Evolutionary conservation across 1,140 invertebrate species (phyloP).

Genomic region (Agrypnia vestita): DNA sequence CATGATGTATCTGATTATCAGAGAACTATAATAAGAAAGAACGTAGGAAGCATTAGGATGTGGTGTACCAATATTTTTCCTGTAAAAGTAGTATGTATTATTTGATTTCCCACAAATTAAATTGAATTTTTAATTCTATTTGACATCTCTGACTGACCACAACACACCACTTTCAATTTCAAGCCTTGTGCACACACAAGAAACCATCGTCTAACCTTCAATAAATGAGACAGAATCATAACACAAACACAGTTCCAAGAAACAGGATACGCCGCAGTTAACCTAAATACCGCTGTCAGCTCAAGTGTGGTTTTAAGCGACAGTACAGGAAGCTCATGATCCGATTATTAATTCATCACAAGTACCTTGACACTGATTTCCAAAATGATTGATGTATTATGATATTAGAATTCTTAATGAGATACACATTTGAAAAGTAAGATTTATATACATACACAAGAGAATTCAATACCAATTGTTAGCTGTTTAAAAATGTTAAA

Average conservation of each 20-base stretch:
- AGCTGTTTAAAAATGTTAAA: too few species aligned
- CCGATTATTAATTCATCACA: conserved; percentile 5
- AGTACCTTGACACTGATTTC: neutral
- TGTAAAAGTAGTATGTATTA: neutral
- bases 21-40: neutral
- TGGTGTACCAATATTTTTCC: conserved; percentile 4
- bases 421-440: too few species aligned
- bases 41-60: neutral
- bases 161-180: conserved; percentile 20
- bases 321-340: conserved; percentile 5
- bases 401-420: too few species aligned
- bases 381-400: neutral
- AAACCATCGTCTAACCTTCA: too few species aligned
- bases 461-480: too few species aligned
- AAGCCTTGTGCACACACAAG: neutral
- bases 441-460: too few species aligned
- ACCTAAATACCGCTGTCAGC: conserved; percentile 8
- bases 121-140: neutral
- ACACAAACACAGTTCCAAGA: conserved; percentile 12
- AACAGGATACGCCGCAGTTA: conserved; percentile 26
- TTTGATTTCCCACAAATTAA: neutral
- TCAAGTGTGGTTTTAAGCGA: neutral
- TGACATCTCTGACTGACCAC: neutral
- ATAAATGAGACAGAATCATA: conserved; percentile 1
- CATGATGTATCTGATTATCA: neutral